phyloP scores from a whole-genome alignment of 1,140 invertebrate genomes.

The Dendrolimus punctatus region DNA sequence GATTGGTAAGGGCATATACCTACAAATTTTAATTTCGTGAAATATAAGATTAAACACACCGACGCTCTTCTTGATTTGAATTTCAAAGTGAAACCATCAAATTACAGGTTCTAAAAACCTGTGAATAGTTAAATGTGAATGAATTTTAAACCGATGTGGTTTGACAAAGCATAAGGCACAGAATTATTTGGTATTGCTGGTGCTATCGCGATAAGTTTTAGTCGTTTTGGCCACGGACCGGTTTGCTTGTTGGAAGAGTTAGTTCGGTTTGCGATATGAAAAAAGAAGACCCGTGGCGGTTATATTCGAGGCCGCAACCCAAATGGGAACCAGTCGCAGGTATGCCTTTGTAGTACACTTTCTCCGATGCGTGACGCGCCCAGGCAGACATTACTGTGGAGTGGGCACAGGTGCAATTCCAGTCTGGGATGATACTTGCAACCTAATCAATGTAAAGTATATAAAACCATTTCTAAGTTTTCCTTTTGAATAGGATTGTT shows the following conservation, averaged over 20 bases:
- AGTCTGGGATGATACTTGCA: neutral
- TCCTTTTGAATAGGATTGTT: neutral
- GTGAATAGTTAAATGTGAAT: constrained; percentile 1
- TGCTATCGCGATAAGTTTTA: constrained; percentile 11
- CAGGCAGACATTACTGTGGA: constrained; percentile 42
- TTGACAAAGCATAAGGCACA: constrained; percentile 21
- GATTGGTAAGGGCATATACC: neutral
- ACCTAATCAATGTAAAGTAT: too few relatives aligned
- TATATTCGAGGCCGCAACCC: constrained; percentile 64
- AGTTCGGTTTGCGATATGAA: constrained; percentile 33
- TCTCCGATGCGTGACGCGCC: constrained; percentile 58
- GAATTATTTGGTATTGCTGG: constrained; percentile 26
- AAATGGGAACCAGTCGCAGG: constrained; percentile 57
- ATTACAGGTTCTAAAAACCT: constrained; percentile 5
- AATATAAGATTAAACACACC: neutral
- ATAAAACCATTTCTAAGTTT: too few relatives aligned
- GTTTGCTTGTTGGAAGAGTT: constrained; percentile 32
- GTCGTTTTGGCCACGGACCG: constrained; percentile 37
- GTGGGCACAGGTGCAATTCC: constrained; percentile 31
- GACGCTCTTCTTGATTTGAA: constrained; percentile 5
- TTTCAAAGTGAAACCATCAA: constrained; percentile 4
- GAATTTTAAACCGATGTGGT: constrained; percentile 1
- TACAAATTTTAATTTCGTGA: constrained; percentile 5
- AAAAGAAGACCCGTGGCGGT: constrained; percentile 49
- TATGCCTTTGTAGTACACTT: constrained; percentile 60